Evolutionary conservation across 2,797 vertebrate species (phyloP).

Genomic region (Myotis planiceps): DNA sequence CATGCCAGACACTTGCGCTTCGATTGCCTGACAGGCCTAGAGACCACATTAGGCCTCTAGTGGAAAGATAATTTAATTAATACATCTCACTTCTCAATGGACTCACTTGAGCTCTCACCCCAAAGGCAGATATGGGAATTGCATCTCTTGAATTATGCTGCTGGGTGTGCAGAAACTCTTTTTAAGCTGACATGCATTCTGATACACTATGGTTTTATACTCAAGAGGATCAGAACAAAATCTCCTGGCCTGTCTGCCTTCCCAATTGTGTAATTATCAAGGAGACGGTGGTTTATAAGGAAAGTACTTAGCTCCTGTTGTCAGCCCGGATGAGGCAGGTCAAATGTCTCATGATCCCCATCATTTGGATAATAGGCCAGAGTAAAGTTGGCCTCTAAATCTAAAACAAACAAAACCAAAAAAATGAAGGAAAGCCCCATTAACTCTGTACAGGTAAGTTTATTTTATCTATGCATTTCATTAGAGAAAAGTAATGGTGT

Average conservation of each 20-base stretch:
- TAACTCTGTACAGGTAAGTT: background rate
- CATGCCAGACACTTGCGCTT: too few species aligned
- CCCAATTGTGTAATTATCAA: background rate
- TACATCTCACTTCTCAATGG: background rate
- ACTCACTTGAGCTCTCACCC: background rate
- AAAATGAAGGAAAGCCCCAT: background rate
- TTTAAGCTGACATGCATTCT: background rate
- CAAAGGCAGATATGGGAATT: background rate
- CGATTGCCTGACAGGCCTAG: too few species aligned
- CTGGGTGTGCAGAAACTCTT: background rate
- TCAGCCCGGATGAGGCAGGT: background rate
- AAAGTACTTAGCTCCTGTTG: background rate
- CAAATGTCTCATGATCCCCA: background rate
- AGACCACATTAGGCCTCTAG: too few species aligned
- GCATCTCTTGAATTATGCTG: too few species aligned
- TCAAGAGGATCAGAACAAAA: background rate
- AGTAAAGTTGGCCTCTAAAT: background rate
- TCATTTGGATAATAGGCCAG: background rate
- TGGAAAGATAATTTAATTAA: background rate
- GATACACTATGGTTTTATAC: background rate
- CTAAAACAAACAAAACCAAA: background rate
- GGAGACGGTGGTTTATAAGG: background rate
- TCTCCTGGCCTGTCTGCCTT: background rate
- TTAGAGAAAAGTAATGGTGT: background rate
- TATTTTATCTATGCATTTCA: background rate